phyloP scores from a whole-genome alignment of 2,797 vertebrate genomes.

The Takifugu ocellatus region DNA sequence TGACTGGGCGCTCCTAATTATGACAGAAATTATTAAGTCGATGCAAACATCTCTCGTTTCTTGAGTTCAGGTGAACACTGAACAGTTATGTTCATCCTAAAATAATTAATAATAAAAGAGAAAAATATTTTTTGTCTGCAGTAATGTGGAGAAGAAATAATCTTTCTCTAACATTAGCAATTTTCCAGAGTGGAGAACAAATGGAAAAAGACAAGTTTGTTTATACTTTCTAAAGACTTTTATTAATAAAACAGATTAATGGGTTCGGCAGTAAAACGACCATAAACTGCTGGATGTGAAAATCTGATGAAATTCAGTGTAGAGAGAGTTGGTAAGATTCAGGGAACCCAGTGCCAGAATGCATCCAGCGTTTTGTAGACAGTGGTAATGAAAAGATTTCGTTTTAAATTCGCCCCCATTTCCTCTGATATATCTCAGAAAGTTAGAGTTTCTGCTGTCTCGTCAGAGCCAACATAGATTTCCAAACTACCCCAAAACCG shows the following conservation, averaged over 20 bases:
- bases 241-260: constrained; percentile 1
- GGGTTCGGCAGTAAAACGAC: background rate
- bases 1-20: constrained; percentile 1
- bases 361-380: constrained; percentile 8
- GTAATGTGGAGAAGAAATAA: background rate
- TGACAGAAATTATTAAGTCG: too few relatives aligned
- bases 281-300: too few relatives aligned
- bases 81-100: too few relatives aligned
- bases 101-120: too few relatives aligned
- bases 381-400: constrained; percentile 21
- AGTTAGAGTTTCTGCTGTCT: constrained; percentile 45
- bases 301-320: too few relatives aligned
- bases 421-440: constrained; percentile 20
- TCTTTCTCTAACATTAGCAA: constrained; percentile 7
- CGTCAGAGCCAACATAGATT: constrained; percentile 54
- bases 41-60: too few relatives aligned
- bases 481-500: constrained; percentile 57
- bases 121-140: too few relatives aligned
- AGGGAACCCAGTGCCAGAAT: background rate
- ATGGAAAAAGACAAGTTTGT: too few relatives aligned
- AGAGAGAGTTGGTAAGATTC: background rate
- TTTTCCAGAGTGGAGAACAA: too few relatives aligned
- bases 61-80: too few relatives aligned
- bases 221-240: background rate
- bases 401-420: constrained; percentile 15